These are phyloP conservation scores for Erebia ligea DNA, from an alignment of 2,888 invertebrate genomes.

Conservation along the genomic window DNA sequence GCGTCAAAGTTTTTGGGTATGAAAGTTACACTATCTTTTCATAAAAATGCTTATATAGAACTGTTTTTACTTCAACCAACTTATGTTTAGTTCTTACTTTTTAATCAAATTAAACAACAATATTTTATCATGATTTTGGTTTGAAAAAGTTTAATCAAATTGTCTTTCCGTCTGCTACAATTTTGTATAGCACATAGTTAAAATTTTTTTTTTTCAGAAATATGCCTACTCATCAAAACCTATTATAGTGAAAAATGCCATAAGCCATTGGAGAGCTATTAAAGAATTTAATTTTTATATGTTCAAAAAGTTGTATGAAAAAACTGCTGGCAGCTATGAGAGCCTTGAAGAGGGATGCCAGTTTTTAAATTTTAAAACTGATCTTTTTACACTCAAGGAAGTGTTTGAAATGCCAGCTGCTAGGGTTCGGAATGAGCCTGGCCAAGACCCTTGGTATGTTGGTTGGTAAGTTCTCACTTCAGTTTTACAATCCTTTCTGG, in stretches of 20 bases:
- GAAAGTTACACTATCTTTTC: constrained; percentile 28
- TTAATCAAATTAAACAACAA: too few species aligned
- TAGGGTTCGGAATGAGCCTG: constrained; percentile 84
- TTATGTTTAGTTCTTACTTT: too few species aligned
- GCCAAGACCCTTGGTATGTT: constrained; percentile 92
- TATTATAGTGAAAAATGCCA: constrained; percentile 90
- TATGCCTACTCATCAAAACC: constrained; percentile 92
- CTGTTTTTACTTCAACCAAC: too few species aligned
- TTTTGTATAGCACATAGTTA: too few species aligned
- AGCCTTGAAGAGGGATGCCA: constrained; percentile 92
- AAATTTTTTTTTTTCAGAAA: constrained; percentile 61
- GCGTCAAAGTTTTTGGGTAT: constrained; percentile 85
- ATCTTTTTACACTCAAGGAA: constrained; percentile 89
- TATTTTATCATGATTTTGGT: too few species aligned
- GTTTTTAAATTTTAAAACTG: constrained; percentile 93
- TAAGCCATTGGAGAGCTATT: constrained; percentile 90
- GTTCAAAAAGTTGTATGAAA: constrained; percentile 87
- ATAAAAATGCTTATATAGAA: too few species aligned
- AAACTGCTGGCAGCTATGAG: constrained; percentile 87
- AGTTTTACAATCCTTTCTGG: constrained; percentile 37
- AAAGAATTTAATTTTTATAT: constrained; percentile 85
- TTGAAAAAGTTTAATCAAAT: not conserved
- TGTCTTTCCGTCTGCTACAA: not conserved
- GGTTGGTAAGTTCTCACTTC: constrained; percentile 87
- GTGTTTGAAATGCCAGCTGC: constrained; percentile 89